phyloP scores from a whole-genome alignment of 2,113 vertebrate species.

The Morone saxatilis region DNA sequence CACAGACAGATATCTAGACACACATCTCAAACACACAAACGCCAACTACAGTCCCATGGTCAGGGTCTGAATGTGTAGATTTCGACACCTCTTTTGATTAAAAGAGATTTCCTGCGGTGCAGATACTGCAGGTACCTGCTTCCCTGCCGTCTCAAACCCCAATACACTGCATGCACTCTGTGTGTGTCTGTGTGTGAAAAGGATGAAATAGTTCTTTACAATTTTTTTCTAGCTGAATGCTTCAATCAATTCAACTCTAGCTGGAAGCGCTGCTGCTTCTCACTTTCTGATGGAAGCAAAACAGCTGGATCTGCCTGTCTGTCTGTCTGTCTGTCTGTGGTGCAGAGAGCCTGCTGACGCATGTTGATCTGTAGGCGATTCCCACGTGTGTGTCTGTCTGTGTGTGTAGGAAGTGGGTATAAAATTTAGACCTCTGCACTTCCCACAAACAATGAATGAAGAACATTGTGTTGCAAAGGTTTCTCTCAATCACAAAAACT shows the following conservation, averaged over 20 bases:
- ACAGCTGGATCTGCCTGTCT: constrained; percentile 39
- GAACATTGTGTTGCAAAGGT: neutral
- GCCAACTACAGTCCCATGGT: neutral
- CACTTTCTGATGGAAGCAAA: constrained; percentile 35
- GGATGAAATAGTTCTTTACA: constrained; percentile 9
- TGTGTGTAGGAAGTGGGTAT: neutral
- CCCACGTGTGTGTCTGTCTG: neutral
- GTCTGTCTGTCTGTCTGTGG: constrained; percentile 6
- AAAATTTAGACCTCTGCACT: neutral
- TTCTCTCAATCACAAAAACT: neutral
- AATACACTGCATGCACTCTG: neutral
- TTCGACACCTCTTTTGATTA: constrained; percentile 59
- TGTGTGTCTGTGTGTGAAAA: neutral
- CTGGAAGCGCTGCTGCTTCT: constrained; percentile 30
- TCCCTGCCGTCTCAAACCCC: constrained; percentile 34
- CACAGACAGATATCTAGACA: neutral
- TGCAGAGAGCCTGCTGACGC: neutral
- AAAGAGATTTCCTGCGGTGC: constrained; percentile 46
- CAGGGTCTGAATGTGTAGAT: neutral
- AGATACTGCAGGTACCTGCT: constrained; percentile 18
- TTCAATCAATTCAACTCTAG: constrained; percentile 48
- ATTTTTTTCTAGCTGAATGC: constrained; percentile 41
- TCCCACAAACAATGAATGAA: neutral
- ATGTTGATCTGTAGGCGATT: neutral
- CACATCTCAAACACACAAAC: neutral